Conservation (phyloP, 1,140 invertebrate species). For the Alviniconcha marisindica region DNA sequence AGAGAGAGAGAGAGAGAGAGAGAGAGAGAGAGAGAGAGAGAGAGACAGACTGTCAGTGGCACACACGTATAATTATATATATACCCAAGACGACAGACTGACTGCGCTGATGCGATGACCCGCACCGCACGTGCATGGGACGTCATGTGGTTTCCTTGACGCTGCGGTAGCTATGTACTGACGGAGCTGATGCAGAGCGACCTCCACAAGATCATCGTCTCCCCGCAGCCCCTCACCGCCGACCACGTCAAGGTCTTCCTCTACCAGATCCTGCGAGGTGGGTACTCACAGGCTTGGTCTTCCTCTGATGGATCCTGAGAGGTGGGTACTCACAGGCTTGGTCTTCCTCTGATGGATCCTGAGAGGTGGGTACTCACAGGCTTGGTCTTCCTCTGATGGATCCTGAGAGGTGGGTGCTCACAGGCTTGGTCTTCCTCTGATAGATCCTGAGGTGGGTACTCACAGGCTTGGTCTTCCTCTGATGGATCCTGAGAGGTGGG, state of each 20-base stretch:
- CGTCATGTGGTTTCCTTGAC: conserved; percentile 60
- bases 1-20: neutral
- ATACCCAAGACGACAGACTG: too few species aligned
- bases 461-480: conserved; percentile 99
- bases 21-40: neutral
- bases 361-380: too few species aligned
- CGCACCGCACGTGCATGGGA: too few species aligned
- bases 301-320: too few species aligned
- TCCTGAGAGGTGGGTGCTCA: too few species aligned
- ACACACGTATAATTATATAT: too few species aligned
- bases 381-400: neutral
- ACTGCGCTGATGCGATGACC: too few species aligned
- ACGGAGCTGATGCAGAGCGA: conserved; percentile 99
- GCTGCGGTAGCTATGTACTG: conserved; percentile 92
- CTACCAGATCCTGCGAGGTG: conserved; percentile 99
- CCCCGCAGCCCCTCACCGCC: conserved; percentile 96
- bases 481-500: conserved; percentile 98
- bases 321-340: too few species aligned
- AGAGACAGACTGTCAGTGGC: neutral
- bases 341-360: too few species aligned
- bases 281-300: conserved; percentile 77
- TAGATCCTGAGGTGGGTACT: too few species aligned
- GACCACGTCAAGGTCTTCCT: conserved; percentile 99
- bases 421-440: too few species aligned
- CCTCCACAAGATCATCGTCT: conserved; percentile 99